phyloP scores from a whole-genome alignment of 2,797 vertebrate species.

The Sebastes trivittatus region DNA sequence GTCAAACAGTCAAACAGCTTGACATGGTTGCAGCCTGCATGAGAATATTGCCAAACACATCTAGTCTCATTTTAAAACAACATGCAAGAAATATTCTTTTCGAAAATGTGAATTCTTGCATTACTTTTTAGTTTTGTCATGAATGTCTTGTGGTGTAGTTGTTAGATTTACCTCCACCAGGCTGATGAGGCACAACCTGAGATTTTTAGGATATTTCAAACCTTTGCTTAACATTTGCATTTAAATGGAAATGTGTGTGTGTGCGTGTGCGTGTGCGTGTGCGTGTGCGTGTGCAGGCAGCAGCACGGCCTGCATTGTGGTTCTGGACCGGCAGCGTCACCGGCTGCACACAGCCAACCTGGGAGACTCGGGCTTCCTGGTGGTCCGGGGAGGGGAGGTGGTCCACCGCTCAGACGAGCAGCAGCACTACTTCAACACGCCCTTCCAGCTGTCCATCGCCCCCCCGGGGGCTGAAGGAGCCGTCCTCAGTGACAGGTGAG shows the following conservation, averaged over 20 bases:
- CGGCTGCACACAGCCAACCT: conserved; percentile 95
- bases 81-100: background rate
- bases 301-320: conserved; percentile 97
- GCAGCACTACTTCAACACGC: conserved; percentile 99
- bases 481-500: conserved; percentile 95
- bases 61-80: background rate
- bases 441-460: conserved; percentile 96
- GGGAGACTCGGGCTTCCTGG: conserved; percentile 96
- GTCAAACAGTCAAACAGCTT: background rate
- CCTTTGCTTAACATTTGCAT: background rate
- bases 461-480: conserved; percentile 94
- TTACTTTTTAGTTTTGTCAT: background rate
- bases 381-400: conserved; percentile 95
- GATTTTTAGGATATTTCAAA: background rate
- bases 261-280: background rate
- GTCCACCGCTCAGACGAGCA: conserved; percentile 98
- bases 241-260: background rate
- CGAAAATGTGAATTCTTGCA: background rate
- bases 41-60: background rate
- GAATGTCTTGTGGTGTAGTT: background rate
- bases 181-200: background rate
- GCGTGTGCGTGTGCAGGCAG: conserved; percentile 82
- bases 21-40: background rate
- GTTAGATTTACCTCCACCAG: background rate
- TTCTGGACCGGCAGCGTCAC: conserved; percentile 94